A percentile compares a stretch with the other conserved stretches of the same genome.
These are phyloP conservation scores for Sebastes trivittatus DNA, from an alignment of 2,797 vertebrate species.

Conservation along the genomic window DNA sequence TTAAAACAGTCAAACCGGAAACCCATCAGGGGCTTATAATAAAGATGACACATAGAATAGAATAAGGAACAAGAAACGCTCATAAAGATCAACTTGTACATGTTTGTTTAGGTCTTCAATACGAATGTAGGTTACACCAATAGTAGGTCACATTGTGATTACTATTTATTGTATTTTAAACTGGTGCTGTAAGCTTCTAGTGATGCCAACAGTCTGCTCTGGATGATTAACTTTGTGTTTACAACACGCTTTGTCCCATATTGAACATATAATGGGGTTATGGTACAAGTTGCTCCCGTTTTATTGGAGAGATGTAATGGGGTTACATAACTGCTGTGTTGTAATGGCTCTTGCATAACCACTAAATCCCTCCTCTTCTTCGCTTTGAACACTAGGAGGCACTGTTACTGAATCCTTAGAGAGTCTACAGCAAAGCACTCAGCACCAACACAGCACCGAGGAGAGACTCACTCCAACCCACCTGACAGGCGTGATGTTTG, in stretches of 20 bases:
- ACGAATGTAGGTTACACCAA: neutral
- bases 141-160: neutral
- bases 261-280: constrained; percentile 36
- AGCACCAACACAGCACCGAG: constrained; percentile 6
- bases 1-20: neutral
- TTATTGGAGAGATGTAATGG: constrained; percentile 72
- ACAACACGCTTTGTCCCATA: constrained; percentile 11
- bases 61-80: neutral
- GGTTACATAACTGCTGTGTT: constrained; percentile 83
- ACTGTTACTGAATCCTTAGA: constrained; percentile 42
- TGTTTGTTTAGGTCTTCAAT: neutral
- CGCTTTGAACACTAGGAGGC: constrained; percentile 72
- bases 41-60: neutral
- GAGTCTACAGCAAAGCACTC: neutral
- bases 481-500: constrained; percentile 65
- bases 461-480: neutral
- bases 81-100: neutral
- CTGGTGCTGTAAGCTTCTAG: neutral
- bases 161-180: neutral
- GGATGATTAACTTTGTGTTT: neutral
- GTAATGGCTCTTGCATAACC: constrained; percentile 84
- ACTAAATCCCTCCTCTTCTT: constrained; percentile 49
- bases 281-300: constrained; percentile 58
- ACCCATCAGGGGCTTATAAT: neutral
- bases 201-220: neutral